Evolutionary conservation across 2,888 invertebrate genomes (phyloP).

Genomic region (Caenorhabditis macrosperma): DNA sequence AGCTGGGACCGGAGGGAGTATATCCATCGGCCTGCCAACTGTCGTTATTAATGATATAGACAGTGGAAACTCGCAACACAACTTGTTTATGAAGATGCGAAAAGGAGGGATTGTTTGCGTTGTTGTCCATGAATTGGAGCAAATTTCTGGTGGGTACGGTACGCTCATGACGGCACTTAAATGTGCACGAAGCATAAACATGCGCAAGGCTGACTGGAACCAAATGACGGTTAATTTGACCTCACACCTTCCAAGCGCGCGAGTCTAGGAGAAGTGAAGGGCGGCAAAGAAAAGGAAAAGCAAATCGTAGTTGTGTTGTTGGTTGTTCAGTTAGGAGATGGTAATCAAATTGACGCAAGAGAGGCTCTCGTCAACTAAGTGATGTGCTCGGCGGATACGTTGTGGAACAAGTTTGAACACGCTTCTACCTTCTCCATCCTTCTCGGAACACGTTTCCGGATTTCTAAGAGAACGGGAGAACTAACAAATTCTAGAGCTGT

Average conservation of each 20-base stretch:
- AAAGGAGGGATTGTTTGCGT: neutral
- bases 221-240: slow-evolving; percentile 17
- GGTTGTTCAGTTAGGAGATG: slow-evolving; percentile 62
- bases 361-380: slow-evolving; percentile 60
- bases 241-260: neutral
- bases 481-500: too few species aligned
- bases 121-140: neutral
- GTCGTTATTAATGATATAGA: slow-evolving; percentile 24
- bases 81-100: neutral
- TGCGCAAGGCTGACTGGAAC: neutral
- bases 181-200: neutral
- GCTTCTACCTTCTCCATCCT: neutral
- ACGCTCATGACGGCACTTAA: neutral
- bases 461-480: too few species aligned
- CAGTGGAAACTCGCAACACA: neutral
- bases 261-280: neutral
- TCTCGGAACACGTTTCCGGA: neutral
- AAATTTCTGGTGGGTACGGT: neutral
- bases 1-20: slow-evolving; percentile 4
- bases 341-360: slow-evolving; percentile 65
- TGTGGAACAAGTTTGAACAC: slow-evolving; percentile 46
- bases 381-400: slow-evolving; percentile 55
- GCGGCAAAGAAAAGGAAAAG: slow-evolving; percentile 24
- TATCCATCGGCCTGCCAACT: neutral
- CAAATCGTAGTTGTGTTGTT: slow-evolving; percentile 59